Base-by-base conservation (phyloP, 2,113 vertebrate species). In the Gyps fulvus region DNA sequence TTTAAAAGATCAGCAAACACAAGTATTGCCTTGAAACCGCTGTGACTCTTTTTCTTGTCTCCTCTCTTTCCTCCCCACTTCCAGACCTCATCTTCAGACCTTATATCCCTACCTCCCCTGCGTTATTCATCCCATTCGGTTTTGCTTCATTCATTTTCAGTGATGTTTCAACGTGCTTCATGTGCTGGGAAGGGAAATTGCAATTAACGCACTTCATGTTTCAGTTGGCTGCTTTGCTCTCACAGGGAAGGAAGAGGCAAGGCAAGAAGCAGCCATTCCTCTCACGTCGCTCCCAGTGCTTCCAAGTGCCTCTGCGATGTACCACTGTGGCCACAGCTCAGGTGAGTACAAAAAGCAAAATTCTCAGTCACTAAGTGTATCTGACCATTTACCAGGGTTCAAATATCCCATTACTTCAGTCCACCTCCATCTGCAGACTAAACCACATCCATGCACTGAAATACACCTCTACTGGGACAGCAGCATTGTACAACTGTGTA, bases 31-130 rank as follows among this genome's bases (percentile, higher is more conserved):
- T 47, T 34, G 42, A 94, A 84, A 34, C 40, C 65, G 27, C 8
- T 0, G 0, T 1, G 9, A 52, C 12, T 62, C 26, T 26, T 36
- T 8, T 40, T 32, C 54, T 71, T 36, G 23, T 66, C 29, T 67
- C 12, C 16, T 18, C 19, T 32, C 45, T 66, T 79, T 42, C 72
- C 72, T 18, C 20, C 7, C 2, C 9, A 15, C 16, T 47, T 88
- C 26, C 74, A 92, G 47, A 74, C 11, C 23, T 57, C 58, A 27
- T 31, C 16, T 58, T 74, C 59, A 66, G 34, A 73, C 4, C 66
- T 16, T 25, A 15, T 1, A 55, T 16, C 42, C 50, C 63, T 36
- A 23, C 29, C n/a, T 63, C 25, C 23, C 14, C 66, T 47, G 57
- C 16, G 6, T 63, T 22, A 31, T 21, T 57, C 31, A 92, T 29